Evolutionary conservation across 2,797 vertebrate species (phyloP).

Genomic region (Macropus fuliginosus): DNA sequence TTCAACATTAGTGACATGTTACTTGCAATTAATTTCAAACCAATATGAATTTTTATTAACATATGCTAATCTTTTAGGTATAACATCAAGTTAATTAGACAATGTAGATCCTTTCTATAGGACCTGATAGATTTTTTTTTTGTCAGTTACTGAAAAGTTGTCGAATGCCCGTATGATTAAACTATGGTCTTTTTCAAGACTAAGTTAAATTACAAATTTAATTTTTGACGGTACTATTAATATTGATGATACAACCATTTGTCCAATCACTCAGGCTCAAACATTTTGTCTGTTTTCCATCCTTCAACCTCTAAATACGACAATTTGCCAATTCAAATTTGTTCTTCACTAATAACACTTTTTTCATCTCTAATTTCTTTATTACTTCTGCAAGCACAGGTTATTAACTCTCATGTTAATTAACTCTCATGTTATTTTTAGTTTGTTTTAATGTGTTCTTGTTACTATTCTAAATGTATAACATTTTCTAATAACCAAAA

Average conservation of each 20-base stretch:
- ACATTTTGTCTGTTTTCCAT: background rate
- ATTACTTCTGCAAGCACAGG: background rate
- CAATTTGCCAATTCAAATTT: background rate
- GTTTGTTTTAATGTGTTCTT: background rate
- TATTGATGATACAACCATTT: background rate
- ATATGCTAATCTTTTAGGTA: no score
- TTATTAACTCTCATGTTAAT: background rate
- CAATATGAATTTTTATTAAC: no score
- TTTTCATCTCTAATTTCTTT: background rate
- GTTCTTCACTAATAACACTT: background rate
- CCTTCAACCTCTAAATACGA: background rate
- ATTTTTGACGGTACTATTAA: background rate
- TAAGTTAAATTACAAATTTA: background rate
- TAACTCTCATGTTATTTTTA: background rate
- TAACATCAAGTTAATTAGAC: no score
- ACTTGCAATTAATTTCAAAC: no score
- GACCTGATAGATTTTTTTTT: background rate
- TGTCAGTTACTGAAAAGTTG: background rate
- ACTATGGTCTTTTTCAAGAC: background rate
- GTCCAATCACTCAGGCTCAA: background rate
- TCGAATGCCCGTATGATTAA: background rate
- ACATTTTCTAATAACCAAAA: background rate
- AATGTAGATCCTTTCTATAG: background rate
- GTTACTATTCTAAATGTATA: background rate
- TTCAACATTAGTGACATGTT: no score